Evolutionary conservation across 2,113 vertebrate species (phyloP).

Genomic region (Strigops habroptila): DNA sequence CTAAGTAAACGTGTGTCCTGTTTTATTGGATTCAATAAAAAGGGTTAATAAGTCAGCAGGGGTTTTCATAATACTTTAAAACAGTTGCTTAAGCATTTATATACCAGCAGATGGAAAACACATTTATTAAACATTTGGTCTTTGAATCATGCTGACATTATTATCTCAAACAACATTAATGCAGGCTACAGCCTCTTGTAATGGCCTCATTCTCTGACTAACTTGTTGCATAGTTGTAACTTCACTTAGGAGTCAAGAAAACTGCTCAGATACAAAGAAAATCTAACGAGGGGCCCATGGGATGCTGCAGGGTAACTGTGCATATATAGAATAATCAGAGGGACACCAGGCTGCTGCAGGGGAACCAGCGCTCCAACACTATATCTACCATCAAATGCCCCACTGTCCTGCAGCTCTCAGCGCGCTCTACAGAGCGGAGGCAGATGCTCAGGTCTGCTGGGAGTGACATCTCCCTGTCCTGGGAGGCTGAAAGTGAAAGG

Average conservation of each 20-base stretch:
- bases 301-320: background rate
- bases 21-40: background rate
- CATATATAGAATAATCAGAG: background rate
- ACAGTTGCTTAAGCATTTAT: conserved; percentile 36
- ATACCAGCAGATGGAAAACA: conserved; percentile 28
- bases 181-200: background rate
- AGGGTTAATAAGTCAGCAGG: background rate
- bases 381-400: background rate
- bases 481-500: background rate
- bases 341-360: background rate
- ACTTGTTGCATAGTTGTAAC: background rate
- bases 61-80: conserved; percentile 3
- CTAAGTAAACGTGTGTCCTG: background rate
- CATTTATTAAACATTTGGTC: conserved; percentile 41
- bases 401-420: accelerated
- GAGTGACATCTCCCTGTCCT: background rate
- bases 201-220: background rate
- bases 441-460: background rate
- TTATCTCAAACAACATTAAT: background rate
- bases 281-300: background rate
- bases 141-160: background rate
- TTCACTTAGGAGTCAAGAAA: background rate
- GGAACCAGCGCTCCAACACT: accelerated
- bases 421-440: accelerated
- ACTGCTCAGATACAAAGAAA: background rate